Percentiles rank a stretch among this genome's conserved stretches.
Evolutionary conservation across 30 jellyfish, hydroid and myxozoan genomes (phyloP).

Genomic region (Turritopsis rubra): DNA sequence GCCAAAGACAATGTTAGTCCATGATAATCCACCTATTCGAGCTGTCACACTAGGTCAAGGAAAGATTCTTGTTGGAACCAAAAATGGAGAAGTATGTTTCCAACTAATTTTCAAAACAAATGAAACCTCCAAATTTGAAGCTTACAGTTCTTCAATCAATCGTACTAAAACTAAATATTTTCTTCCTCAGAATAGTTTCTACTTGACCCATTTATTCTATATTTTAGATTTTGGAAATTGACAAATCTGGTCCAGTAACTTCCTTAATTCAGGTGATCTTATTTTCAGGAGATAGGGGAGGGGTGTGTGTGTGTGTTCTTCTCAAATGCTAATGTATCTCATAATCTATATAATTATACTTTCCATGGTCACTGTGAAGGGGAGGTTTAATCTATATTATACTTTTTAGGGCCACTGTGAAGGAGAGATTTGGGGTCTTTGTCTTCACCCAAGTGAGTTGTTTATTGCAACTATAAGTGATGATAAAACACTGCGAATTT

Average conservation of each 20-base stretch:
- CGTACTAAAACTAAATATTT: background rate
- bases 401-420: constrained; percentile 90
- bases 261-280: constrained; percentile 55
- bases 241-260: constrained; percentile 78
- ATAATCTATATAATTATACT: no score
- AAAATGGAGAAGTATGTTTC: constrained; percentile 73
- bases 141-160: no score
- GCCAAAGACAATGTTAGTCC: constrained; percentile 30
- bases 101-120: no score
- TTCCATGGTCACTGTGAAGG: no score
- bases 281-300: no score
- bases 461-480: constrained; percentile 78
- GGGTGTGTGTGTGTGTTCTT: no score
- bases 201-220: no score
- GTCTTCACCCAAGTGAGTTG: constrained; percentile 64
- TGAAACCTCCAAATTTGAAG: no score
- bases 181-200: no score
- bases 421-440: constrained; percentile 96
- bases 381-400: no score
- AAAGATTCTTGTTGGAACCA: constrained; percentile 86
- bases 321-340: no score
- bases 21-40: constrained; percentile 75
- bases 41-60: constrained; percentile 95
- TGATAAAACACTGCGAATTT: constrained; percentile 71
- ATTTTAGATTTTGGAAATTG: constrained; percentile 71